Evolutionary conservation across 2,888 invertebrate species (phyloP).

Genomic region (Tuta absoluta): DNA sequence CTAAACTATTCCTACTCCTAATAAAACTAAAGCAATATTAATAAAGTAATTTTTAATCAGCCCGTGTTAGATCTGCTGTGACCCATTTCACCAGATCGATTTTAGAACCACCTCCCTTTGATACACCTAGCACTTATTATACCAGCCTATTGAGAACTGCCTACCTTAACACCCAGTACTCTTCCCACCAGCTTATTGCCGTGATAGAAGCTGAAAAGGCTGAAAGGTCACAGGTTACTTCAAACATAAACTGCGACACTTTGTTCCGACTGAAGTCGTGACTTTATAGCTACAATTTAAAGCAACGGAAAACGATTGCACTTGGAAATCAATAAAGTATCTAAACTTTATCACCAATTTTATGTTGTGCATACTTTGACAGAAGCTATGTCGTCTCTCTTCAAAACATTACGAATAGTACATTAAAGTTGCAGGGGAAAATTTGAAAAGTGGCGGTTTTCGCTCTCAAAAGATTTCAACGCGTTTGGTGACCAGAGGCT

Average conservation of each 20-base stretch:
- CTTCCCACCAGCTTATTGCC: neutral
- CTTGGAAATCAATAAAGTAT: neutral
- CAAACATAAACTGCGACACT: conserved; percentile 2
- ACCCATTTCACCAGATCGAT: conserved; percentile 31
- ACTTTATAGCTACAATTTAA: conserved; percentile 2
- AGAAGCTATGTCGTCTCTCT: neutral
- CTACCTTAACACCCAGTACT: too few relatives aligned
- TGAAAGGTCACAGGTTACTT: conserved; percentile 19
- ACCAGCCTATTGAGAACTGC: neutral
- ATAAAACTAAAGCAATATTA: neutral
- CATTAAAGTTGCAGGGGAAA: neutral
- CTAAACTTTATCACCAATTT: neutral
- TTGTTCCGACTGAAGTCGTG: neutral
- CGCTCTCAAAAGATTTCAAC: conserved; percentile 15
- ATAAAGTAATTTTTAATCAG: neutral
- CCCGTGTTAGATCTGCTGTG: conserved; percentile 24
- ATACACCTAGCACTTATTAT: conserved; percentile 2
- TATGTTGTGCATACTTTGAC: neutral
- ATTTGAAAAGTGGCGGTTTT: neutral
- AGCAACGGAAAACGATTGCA: neutral
- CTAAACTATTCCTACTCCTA: neutral
- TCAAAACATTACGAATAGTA: too few relatives aligned
- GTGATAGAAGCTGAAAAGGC: neutral
- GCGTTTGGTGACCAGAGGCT: neutral
- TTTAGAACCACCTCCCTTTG: conserved; percentile 18